Base-by-base conservation (phyloP, 2,888 invertebrate genomes). In the Protophormia terraenovae region DNA sequence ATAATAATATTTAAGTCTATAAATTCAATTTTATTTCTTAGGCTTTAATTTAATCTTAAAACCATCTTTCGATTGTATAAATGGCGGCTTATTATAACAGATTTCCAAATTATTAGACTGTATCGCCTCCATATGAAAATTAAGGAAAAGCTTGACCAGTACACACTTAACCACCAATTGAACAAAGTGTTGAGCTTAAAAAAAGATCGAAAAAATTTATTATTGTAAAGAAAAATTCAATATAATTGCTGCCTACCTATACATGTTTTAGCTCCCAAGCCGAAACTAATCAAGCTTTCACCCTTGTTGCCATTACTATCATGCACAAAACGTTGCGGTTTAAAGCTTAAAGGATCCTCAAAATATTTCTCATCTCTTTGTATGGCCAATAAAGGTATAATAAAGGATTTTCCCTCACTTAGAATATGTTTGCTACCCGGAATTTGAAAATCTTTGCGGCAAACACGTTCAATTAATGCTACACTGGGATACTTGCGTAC, bases 401-500 rank as follows among this genome's bases (percentile, higher is more conserved):
- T 89, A 35, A 93, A 86, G 0, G 90, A 88, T 29, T 91, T 92
- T 10, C 93, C 93, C 86, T 92, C 91, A 14, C 90, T 89, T 14
- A 93, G 89, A 5, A 88, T 88, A 4, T 88, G 89, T 38, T 91
- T 89, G 4, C 90, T 90, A 38, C 90, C 89, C 0, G 93, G 92
- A 35, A 93, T 86, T 6, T 87, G 86, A 71, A 90, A 93, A 14
- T 89, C 89, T 83, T 91, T 89, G 16, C 91, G 91, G 73, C 93
- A 93, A 69, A 90, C 86, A 3, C 93, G 90, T 78, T 93, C 93
- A 4, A 93, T 90, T 12, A 92, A 88, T 3, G 93, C 91, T 5
- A 93, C 89, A 1, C 92, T 92, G 1, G 94, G 93, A 85, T 93
- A 93, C 79, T 93, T 92, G 45, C 94, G 90, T 1, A 93, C 62